Conservation (phyloP, 2,888 invertebrate genomes). For the Maniola hyperantus region DNA sequence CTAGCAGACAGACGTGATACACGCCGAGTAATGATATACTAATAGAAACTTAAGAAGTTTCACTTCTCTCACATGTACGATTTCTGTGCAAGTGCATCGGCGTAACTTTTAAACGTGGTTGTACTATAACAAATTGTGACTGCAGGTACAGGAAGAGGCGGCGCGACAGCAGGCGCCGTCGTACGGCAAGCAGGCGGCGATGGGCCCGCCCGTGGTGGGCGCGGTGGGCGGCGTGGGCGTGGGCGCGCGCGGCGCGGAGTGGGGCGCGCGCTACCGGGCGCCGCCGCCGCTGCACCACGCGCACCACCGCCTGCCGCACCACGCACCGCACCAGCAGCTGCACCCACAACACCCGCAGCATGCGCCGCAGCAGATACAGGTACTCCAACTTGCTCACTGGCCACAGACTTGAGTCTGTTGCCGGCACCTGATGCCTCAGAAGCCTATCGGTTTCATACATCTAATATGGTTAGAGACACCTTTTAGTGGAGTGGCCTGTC, state of each 20-base stretch:
- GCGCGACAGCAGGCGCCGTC: slow-evolving; percentile 94
- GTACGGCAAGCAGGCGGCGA: slow-evolving; percentile 88
- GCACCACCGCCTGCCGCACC: slow-evolving; percentile 83
- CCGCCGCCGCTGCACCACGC: slow-evolving; percentile 78
- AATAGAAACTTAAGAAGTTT: no score
- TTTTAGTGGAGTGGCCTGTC: no score
- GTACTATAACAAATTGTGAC: background rate
- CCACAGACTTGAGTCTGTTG: no score
- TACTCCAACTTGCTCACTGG: background rate
- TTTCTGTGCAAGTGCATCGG: no score
- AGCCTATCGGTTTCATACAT: no score
- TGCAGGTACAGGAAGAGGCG: slow-evolving; percentile 94
- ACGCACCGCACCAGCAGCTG: slow-evolving; percentile 44
- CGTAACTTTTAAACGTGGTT: background rate
- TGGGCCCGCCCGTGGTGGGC: slow-evolving; percentile 63
- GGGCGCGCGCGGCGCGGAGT: slow-evolving; percentile 58
- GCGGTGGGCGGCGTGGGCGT: slow-evolving; percentile 51
- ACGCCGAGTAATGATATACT: no score
- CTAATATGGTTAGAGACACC: no score
- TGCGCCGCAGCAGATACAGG: slow-evolving; percentile 53
- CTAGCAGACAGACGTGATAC: no score
- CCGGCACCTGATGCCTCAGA: no score
- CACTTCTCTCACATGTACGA: no score
- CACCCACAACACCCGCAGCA: slow-evolving; percentile 60
- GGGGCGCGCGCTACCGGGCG: slow-evolving; percentile 49